Evolutionary conservation across 2,888 invertebrate genomes (phyloP).

Genomic region (Luperina nickerlii): DNA sequence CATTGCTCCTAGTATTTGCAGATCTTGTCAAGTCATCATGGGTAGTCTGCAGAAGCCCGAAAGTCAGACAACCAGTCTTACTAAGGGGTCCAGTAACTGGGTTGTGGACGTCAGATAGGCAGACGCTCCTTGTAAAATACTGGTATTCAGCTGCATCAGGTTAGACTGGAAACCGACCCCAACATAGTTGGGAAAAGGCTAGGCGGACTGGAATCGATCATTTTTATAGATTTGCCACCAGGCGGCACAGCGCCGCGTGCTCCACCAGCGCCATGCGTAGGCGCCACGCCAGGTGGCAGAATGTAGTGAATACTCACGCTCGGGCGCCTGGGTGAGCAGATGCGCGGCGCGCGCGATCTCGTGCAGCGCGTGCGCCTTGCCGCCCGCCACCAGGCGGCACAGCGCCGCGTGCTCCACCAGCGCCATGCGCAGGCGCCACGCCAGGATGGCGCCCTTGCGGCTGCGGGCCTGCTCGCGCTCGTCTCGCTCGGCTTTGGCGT

Average conservation of each 20-base stretch:
- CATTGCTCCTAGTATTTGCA: too few relatives aligned
- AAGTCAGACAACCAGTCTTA: too few relatives aligned
- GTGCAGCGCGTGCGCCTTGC: constrained; percentile 97
- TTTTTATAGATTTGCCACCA: constrained; percentile 92
- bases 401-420: constrained; percentile 99
- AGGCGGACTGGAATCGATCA: neutral
- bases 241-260: constrained; percentile 98
- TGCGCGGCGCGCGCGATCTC: constrained; percentile 90
- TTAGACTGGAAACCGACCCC: too few relatives aligned
- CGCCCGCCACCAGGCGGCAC: constrained; percentile 99
- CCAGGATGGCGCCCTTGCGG: constrained; percentile 88
- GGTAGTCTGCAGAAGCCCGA: too few relatives aligned
- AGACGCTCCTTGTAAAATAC: too few relatives aligned
- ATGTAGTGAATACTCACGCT: constrained; percentile 37
- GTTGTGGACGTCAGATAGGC: too few relatives aligned
- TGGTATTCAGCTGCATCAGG: too few relatives aligned
- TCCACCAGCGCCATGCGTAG: constrained; percentile 98
- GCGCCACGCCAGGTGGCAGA: constrained; percentile 91
- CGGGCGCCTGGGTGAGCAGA: constrained; percentile 63
- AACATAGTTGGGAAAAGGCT: too few relatives aligned
- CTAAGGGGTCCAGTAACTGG: too few relatives aligned
- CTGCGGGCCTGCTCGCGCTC: constrained; percentile 87
- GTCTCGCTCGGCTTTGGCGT: constrained; percentile 91
- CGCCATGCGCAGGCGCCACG: constrained; percentile 98
- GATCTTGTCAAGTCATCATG: too few relatives aligned